Evolutionary conservation across 2,113 vertebrate species (phyloP).

Genomic region (Caranx ignobilis): DNA sequence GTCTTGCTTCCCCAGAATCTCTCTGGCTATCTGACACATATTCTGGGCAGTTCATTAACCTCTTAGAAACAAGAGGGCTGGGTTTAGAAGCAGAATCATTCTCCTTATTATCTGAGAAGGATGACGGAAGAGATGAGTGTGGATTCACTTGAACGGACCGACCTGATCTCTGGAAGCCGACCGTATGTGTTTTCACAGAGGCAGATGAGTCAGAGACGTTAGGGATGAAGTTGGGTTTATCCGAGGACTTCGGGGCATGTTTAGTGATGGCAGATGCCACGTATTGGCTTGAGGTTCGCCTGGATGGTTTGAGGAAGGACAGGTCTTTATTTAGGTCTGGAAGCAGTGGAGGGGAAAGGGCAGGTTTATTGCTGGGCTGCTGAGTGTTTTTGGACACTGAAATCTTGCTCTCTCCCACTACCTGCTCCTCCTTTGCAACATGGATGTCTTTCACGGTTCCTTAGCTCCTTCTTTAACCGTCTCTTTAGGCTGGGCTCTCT

Average conservation of each 20-base stretch:
- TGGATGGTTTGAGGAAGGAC: slow-evolving; percentile 87
- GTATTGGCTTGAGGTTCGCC: slow-evolving; percentile 94
- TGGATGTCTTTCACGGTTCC: slow-evolving; percentile 42
- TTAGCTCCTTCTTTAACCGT: slow-evolving; percentile 23
- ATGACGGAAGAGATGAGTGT: slow-evolving; percentile 39
- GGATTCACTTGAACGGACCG: slow-evolving; percentile 59
- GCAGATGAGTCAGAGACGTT: slow-evolving; percentile 40
- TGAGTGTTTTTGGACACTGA: slow-evolving; percentile 54
- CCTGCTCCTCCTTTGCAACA: slow-evolving; percentile 32
- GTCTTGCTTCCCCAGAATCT: slow-evolving; percentile 33
- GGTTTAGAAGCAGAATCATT: slow-evolving; percentile 40
- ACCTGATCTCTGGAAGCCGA: slow-evolving; percentile 58
- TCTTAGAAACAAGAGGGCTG: slow-evolving; percentile 41
- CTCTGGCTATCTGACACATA: slow-evolving; percentile 48
- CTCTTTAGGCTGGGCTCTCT: slow-evolving; percentile 37
- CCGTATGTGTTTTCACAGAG: slow-evolving; percentile 31
- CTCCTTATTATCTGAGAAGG: slow-evolving; percentile 49
- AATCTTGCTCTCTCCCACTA: slow-evolving; percentile 59
- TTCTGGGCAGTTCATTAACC: slow-evolving; percentile 65
- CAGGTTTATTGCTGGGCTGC: slow-evolving; percentile 55
- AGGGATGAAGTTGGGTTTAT: slow-evolving; percentile 46
- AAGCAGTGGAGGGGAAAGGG: slow-evolving; percentile 30
- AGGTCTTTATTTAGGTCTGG: slow-evolving; percentile 77
- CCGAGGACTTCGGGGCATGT: slow-evolving; percentile 70
- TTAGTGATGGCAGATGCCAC: slow-evolving; percentile 92